Evolutionary conservation across 2,797 vertebrate species (phyloP).

Genomic region (Buceros bicornis): DNA sequence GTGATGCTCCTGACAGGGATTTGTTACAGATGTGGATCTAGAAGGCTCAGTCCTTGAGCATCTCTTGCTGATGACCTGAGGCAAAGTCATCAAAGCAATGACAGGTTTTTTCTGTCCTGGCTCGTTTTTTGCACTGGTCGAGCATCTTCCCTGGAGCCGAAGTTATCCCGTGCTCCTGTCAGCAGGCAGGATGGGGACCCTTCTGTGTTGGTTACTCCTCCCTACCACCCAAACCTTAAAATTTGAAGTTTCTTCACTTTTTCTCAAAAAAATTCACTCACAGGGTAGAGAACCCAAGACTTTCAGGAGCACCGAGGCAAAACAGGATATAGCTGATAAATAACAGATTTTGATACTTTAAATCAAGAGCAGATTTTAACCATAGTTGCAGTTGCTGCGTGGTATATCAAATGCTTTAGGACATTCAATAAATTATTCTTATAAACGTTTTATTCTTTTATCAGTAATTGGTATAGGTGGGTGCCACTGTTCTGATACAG

Average conservation of each 20-base stretch:
- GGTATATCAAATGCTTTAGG: constrained; percentile 46
- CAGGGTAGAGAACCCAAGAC: neutral
- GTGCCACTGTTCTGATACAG: constrained; percentile 2
- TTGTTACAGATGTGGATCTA: neutral
- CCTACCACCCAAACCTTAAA: neutral
- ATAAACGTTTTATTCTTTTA: constrained; percentile 55
- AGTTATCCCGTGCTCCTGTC: accelerated
- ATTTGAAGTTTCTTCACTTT: neutral
- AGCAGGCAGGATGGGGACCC: neutral
- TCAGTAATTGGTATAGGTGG: neutral
- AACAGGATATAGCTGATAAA: neutral
- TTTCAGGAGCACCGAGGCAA: neutral
- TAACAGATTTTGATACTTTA: neutral
- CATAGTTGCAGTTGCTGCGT: constrained; percentile 22
- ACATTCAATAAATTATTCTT: constrained; percentile 50
- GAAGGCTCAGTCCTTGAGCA: neutral
- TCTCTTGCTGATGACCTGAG: neutral
- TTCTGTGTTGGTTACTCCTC: neutral
- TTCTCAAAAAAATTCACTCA: neutral
- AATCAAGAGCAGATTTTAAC: constrained; percentile 11
- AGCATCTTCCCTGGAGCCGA: neutral
- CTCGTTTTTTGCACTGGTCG: neutral
- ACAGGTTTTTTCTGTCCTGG: neutral
- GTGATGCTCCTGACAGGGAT: neutral
- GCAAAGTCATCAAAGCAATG: neutral